phyloP scores from a whole-genome alignment of 1,140 invertebrate species.

The Pararge aegeria region DNA sequence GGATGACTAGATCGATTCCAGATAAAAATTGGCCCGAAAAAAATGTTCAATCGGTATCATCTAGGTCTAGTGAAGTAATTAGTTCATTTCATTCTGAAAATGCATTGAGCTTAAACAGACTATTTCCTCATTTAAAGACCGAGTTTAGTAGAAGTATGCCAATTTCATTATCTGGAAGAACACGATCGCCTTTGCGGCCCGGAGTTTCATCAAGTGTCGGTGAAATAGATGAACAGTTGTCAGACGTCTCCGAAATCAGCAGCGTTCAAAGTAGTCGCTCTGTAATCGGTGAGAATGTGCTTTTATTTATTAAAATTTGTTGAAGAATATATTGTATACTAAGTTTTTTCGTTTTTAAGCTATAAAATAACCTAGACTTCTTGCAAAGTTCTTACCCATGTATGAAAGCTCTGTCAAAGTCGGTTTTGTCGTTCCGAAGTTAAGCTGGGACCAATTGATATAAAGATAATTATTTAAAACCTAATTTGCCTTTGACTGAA shows the following conservation, averaged over 20 bases:
- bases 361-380: too few species aligned
- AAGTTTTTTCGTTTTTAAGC: too few species aligned
- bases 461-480: too few species aligned
- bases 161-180: constrained; percentile 52
- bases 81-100: constrained; percentile 76
- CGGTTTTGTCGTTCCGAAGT: too few species aligned
- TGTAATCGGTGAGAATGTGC: constrained; percentile 50
- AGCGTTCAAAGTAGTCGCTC: constrained; percentile 70
- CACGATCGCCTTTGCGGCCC: constrained; percentile 46
- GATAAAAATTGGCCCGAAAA: constrained; percentile 60
- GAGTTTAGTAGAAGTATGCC: constrained; percentile 71
- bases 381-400: too few species aligned
- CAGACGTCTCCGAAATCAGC: constrained; percentile 65
- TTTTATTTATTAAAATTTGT: not conserved
- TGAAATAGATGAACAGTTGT: constrained; percentile 51
- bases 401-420: too few species aligned
- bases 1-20: constrained; percentile 72
- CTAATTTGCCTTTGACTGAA: too few species aligned
- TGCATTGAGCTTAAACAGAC: constrained; percentile 63
- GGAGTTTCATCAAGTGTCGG: constrained; percentile 39
- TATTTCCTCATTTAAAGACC: constrained; percentile 71
- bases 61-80: constrained; percentile 59
- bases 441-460: too few species aligned
- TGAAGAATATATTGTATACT: too few species aligned
- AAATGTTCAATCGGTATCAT: constrained; percentile 33